Evolutionary conservation across 2,113 vertebrate species (phyloP).

Genomic region (Phainopepla nitens): DNA sequence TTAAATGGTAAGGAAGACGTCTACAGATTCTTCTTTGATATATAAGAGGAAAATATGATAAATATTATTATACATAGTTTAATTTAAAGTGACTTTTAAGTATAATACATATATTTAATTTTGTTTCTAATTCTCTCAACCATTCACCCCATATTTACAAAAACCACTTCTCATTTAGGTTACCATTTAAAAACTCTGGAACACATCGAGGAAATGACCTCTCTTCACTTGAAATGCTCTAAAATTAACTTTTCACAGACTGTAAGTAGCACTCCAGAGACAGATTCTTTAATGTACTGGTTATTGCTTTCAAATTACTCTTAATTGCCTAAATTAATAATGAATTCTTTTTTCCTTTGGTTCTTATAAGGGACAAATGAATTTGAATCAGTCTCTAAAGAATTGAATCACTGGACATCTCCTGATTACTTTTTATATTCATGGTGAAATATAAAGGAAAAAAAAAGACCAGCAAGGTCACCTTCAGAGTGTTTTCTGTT

Average conservation of each 20-base stretch:
- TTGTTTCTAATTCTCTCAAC: slow-evolving; percentile 46
- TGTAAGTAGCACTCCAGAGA: slow-evolving; percentile 54
- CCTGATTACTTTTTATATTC: slow-evolving; percentile 69
- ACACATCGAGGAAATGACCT: slow-evolving; percentile 57
- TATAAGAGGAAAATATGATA: not conserved
- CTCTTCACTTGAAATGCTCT: slow-evolving; percentile 66
- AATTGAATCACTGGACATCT: slow-evolving; percentile 58
- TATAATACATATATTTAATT: not conserved
- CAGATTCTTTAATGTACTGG: slow-evolving; percentile 61
- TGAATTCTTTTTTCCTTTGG: slow-evolving; percentile 11
- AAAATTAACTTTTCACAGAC: slow-evolving; percentile 69
- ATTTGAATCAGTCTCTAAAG: slow-evolving; percentile 72
- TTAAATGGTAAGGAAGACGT: not conserved
- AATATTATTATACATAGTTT: not conserved
- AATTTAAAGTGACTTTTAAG: not conserved
- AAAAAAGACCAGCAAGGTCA: slow-evolving; percentile 62
- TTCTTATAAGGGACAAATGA: slow-evolving; percentile 70
- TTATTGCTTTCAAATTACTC: slow-evolving; percentile 77
- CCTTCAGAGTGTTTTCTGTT: slow-evolving; percentile 20
- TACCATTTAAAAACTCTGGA: slow-evolving; percentile 43
- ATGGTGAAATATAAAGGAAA: slow-evolving; percentile 46
- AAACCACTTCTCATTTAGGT: slow-evolving; percentile 46
- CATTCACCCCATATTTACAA: slow-evolving; percentile 47
- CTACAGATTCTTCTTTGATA: not conserved
- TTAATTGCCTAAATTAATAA: slow-evolving; percentile 84